Conservation (phyloP, 1,140 invertebrate species). For the Drosophila virilis region DNA sequence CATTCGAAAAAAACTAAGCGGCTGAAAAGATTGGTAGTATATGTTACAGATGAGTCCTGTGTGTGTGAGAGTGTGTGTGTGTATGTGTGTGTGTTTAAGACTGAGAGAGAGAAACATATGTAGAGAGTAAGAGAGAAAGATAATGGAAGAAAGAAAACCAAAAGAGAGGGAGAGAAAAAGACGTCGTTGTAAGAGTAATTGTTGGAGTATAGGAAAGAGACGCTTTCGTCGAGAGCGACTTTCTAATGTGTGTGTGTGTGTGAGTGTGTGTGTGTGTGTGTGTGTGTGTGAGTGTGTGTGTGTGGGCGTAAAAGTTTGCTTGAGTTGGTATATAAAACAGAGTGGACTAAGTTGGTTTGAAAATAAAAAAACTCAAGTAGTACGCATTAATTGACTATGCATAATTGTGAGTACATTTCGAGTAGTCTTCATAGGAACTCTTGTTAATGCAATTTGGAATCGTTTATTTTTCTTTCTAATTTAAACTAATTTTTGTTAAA, state of each 20-base stretch:
- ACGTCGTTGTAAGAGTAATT: neutral
- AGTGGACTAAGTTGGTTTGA: too few species aligned
- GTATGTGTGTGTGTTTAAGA: slow-evolving; percentile 3
- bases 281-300: slow-evolving; percentile 1
- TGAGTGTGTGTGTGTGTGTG: slow-evolving; percentile 1
- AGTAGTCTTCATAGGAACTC: too few species aligned
- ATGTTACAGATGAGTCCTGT: slow-evolving; percentile 27
- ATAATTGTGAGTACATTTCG: too few species aligned
- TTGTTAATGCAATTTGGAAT: too few species aligned
- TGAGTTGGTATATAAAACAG: too few species aligned
- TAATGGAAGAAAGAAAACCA: slow-evolving; percentile 2
- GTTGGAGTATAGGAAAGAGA: slow-evolving; percentile 2
- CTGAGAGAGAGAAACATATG: slow-evolving; percentile 3
- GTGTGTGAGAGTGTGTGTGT: slow-evolving; percentile 25
- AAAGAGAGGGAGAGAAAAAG: slow-evolving; percentile 15
- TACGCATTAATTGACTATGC: too few species aligned
- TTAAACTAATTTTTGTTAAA: too few species aligned
- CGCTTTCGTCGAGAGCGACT: neutral
- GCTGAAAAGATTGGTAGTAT: neutral
- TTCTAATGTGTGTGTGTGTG: neutral
- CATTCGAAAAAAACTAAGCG: slow-evolving; percentile 9
- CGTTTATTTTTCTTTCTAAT: too few species aligned
- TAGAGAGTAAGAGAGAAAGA: slow-evolving; percentile 21
- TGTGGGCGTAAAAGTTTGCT: too few species aligned
- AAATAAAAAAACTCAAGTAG: too few species aligned